Evolutionary conservation across 2,113 vertebrate species (phyloP), one percentile per base, ranked within the genome.

Genomic region (Chloebia gouldiae): DNA sequence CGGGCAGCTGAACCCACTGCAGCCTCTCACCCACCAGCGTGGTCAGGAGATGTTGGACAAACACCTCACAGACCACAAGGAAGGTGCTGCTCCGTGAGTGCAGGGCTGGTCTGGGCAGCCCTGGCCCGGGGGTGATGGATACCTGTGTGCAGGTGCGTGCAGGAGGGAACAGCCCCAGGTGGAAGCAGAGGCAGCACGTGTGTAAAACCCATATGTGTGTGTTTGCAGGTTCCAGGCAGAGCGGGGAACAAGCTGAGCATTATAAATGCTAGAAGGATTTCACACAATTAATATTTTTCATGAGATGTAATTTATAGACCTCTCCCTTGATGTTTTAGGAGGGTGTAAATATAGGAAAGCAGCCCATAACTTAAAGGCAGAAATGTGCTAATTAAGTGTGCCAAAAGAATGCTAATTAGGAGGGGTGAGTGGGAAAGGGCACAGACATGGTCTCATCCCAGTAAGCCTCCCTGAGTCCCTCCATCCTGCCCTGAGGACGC

Each of bases 251-350:
- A 80, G 47, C n/a, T 4, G 50, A 86, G 33, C 37, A 3, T 37
- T 44, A 31, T 9, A 76, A 78, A 81, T 75, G 69, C 64, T 63
- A 25, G 45, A 56, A 81, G 64, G n/a, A 73, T 28, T 54, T 84
- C 92, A 81, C 65, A 47, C 72, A 71, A 70, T 91, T 81, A 78
- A 91, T 71, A 47, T 51, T 83, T 91, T 81, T 70, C 91, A 75
- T 54, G 19, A 89, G 47, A 35, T 37, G 77, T 22, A 84, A 70
- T 91, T 95, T 91, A 89, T 47, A 84, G 81, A 56, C 86, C 69
- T 96, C 60, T 96, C 77, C 86, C 77, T 95, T 95, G 72, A 91
- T 86, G 81, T 84, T 92, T 89, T 91, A 86, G 81, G 77, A 92
- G 69, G 31, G 56, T 75, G 77, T 91, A 94, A 95, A 92, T 86